Base-by-base conservation (phyloP, 2,888 invertebrate genomes). In the Drosophila engyochracea region DNA sequence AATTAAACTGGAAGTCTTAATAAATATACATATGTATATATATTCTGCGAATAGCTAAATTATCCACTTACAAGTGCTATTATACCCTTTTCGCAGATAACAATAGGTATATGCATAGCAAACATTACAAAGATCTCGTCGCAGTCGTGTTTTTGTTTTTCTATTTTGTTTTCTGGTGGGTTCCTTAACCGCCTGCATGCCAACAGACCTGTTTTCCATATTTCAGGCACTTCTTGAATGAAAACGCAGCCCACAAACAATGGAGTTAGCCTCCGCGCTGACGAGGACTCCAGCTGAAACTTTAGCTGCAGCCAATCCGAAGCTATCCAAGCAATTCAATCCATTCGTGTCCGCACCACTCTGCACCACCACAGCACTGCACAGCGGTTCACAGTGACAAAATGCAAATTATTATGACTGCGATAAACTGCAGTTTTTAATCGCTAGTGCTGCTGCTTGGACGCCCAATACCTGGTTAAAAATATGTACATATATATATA, bases 361-460 rank as follows among this genome's bases (percentile, higher is more conserved):
- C 41, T 37, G 31, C n/a, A 37, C 14, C 69, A 5, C 58, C 49
- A 25, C 49, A 37, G 39, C 39, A 39, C 70, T 31, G 16, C 47
- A 16, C 70, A 71, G 72, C 63, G 67, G 71, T 65, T 79, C 79
- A 71, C 89, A 83, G 87, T 89, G 87, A 87, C 87, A 87, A 87
- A 89, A 87, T 87, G 87, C 87, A 89, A 89, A 87, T 87, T 89
- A 89, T 89, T 87, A 87, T 87, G 89, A 86, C 86, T 81, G 84
- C 86, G 89, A 87, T 87, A 87, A 87, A 85, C 85, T 86, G 89
- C 85, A 85, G 89, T 87, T 89, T 87, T 89, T 86, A 85, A 89
- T 84, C 82, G 88, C 58, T 78, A 74, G 59, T 74, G 82, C 70
- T 76, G 75, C 83, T 80, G 75, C 83, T 80, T 72, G 81, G 68